A percentile compares a stretch with the other conserved stretches of the same genome.
phyloP scores from a whole-genome alignment of 2,888 invertebrate species.

The Meliscaeva auricollis region DNA sequence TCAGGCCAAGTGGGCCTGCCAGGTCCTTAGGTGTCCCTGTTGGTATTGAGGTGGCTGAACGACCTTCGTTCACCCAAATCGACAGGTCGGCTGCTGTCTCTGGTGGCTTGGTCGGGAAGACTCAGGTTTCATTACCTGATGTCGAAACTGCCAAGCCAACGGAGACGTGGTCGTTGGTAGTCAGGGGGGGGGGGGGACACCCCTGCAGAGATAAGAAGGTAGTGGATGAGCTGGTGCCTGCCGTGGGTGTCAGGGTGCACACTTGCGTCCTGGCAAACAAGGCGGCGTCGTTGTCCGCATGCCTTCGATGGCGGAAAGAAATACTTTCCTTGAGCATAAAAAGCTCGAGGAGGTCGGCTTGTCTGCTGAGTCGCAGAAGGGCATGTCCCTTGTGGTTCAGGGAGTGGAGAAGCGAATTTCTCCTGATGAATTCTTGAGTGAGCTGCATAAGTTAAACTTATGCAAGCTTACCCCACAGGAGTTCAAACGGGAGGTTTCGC shows the following conservation, averaged over 20 bases:
- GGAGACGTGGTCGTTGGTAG: not conserved
- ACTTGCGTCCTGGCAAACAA: not conserved
- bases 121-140: not conserved
- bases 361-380: not conserved
- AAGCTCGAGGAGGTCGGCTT: not conserved
- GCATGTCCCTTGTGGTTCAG: not conserved
- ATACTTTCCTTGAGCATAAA: not conserved
- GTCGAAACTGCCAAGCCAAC: not conserved
- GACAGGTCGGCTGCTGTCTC: not conserved
- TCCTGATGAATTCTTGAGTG: not conserved
- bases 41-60: not conserved
- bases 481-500: not conserved
- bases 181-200: not conserved
- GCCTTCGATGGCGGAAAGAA: not conserved
- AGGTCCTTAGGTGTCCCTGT: not conserved
- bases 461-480: not conserved
- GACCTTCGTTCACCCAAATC: not conserved
- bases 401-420: slow-evolving; percentile 1
- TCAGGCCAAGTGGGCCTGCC: not conserved
- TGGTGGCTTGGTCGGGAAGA: not conserved
- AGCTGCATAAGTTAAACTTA: not conserved
- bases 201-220: not conserved
- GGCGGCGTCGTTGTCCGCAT: not conserved
- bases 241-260: slow-evolving; percentile 12
- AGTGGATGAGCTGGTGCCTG: not conserved